Base-by-base conservation (phyloP, 1,140 invertebrate species). In the Oppia nitens region DNA sequence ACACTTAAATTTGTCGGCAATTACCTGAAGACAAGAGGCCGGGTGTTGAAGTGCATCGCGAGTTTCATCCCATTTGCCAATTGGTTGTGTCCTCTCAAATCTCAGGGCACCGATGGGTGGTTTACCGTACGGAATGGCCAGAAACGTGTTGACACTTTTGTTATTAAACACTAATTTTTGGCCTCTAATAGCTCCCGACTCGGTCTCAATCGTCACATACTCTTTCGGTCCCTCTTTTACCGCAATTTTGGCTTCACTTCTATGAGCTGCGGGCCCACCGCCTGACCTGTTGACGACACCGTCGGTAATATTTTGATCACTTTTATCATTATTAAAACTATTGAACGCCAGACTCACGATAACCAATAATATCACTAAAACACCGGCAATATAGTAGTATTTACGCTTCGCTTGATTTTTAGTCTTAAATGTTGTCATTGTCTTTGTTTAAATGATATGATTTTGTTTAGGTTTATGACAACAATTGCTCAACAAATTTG, bases 41-140 rank as follows among this genome's bases (percentile, higher is more conserved):
- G 62, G 61, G 20, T 65, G 61, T 9, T 62, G 51, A 26, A 69
- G 56, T 40, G 73, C 67, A 27, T 67, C 70, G 87, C 84, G 26
- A 83, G 85, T 69, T 82, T 79, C 54, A 86, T 79, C 14, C 90
- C 83, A 66, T 74, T 83, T 73, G 81, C 79, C 57, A 80, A 88
- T 63, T 47, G 84, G 89, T 1, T 90, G 87, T 11, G 90, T 89
- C 6, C 90, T 89, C 87, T 95, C 94, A 68, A 96, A 94, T 45
- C 93, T 76, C 25, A 96, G 74, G 55, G 81, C 82, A n/a, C 88
- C 89, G 1, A 86, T 76, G 3, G 91, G 92, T 29, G 93, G 85
- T 23, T 88, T 89, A 17, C 91, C 94, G 70, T 97, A 98, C 0
- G 91, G 58, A 29, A 55, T 45, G 48, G 61, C 60, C 1, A 59